Conservation (phyloP, 2,113 vertebrate genomes). For the Corythornis cristatus region DNA sequence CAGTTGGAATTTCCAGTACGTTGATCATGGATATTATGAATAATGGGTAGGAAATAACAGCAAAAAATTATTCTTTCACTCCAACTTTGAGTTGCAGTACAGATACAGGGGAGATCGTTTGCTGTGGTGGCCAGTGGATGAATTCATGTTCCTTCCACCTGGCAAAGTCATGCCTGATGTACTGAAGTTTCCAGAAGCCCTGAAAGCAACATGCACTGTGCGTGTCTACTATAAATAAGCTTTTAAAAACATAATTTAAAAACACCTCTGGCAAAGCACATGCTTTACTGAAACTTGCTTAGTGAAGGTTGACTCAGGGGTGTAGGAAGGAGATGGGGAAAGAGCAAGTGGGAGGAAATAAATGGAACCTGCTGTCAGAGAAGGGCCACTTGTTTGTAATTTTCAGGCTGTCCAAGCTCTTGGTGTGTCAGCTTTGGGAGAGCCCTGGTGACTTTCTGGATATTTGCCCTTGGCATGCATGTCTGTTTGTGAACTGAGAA, state of each 20-base stretch:
- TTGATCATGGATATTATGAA: background rate
- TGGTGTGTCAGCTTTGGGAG: constrained; percentile 13
- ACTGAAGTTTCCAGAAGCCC: background rate
- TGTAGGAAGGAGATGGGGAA: constrained; percentile 56
- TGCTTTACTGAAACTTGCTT: constrained; percentile 43
- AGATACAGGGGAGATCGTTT: background rate
- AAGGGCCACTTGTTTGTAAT: constrained; percentile 36
- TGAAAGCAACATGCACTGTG: background rate
- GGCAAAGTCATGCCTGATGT: background rate
- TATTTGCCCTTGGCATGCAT: background rate
- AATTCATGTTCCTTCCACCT: background rate
- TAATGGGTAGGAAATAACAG: background rate
- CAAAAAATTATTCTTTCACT: background rate
- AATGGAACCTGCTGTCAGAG: constrained; percentile 39
- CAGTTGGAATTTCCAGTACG: background rate
- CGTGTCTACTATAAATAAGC: constrained; percentile 50
- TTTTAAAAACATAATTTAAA: constrained; percentile 52
- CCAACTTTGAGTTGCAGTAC: background rate
- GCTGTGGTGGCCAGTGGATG: background rate
- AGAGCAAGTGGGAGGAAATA: constrained; percentile 44
- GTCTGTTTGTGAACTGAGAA: background rate
- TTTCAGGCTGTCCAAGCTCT: constrained; percentile 7
- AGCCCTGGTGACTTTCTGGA: background rate
- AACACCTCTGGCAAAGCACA: constrained; percentile 61
- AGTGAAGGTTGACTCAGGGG: constrained; percentile 45